Conservation (phyloP, 1,140 invertebrate species). For the Lepidostoma basale region DNA sequence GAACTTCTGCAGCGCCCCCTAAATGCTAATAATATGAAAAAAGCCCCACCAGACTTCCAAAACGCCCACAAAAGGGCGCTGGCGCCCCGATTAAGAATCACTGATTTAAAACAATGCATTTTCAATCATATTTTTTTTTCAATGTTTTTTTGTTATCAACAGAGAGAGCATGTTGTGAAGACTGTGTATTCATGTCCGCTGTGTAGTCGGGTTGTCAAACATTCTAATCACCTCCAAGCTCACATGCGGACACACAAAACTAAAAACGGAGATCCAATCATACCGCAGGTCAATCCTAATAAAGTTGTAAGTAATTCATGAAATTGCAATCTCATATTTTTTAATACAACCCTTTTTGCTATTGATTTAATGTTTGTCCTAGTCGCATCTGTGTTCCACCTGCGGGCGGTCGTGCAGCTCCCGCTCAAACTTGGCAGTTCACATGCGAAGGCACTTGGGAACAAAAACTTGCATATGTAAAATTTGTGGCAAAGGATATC, state of each 20-base stretch:
- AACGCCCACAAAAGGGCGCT: too few relatives aligned
- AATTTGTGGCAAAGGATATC: slow-evolving; percentile 70
- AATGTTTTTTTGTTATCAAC: not conserved
- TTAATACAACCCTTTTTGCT: not conserved
- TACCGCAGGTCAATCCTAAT: slow-evolving; percentile 32
- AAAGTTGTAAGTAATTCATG: slow-evolving; percentile 33
- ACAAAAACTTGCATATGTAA: slow-evolving; percentile 65
- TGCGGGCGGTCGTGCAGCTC: slow-evolving; percentile 49
- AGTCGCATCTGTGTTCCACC: slow-evolving; percentile 50
- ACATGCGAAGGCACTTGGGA: slow-evolving; percentile 66
- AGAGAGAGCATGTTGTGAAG: slow-evolving; percentile 25
- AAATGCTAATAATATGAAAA: too few relatives aligned
- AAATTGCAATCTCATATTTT: not conserved
- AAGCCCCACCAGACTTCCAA: too few relatives aligned
- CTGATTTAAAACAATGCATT: not conserved
- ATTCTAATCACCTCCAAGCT: slow-evolving; percentile 40
- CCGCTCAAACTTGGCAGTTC: slow-evolving; percentile 54
- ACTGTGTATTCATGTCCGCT: slow-evolving; percentile 28
- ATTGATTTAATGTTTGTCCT: slow-evolving; percentile 11
- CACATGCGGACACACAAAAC: slow-evolving; percentile 41
- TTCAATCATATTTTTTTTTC: slow-evolving; percentile 3
- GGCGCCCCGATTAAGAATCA: too few relatives aligned
- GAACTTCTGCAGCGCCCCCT: too few relatives aligned
- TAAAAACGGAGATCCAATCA: slow-evolving; percentile 37
- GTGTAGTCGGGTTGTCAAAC: slow-evolving; percentile 37